A percentile compares a stretch with the other conserved stretches of the same genome.
Evolutionary conservation across 2,113 vertebrate species (phyloP).

Genomic region (Caracal caracal): DNA sequence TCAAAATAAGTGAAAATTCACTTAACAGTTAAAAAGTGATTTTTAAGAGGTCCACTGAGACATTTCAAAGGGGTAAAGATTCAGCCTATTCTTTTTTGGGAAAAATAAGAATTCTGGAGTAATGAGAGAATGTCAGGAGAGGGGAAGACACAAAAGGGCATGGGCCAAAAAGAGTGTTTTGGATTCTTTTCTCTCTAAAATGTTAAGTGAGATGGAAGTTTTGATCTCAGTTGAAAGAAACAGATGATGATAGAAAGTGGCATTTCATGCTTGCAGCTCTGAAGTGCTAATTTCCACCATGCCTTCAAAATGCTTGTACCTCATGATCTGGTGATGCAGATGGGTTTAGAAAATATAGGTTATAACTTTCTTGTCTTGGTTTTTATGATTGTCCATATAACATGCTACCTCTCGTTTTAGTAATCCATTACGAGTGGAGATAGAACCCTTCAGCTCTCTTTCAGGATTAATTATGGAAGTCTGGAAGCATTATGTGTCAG

Average conservation of each 20-base stretch:
- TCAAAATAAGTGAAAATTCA: constrained; percentile 60
- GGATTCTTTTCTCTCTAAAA: constrained; percentile 32
- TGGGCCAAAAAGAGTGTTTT: neutral
- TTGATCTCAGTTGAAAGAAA: constrained; percentile 21
- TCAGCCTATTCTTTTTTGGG: neutral
- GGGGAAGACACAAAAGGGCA: neutral
- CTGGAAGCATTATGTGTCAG: neutral
- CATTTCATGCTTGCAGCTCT: neutral
- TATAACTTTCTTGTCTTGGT: neutral
- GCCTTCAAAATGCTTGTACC: neutral
- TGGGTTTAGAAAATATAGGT: neutral
- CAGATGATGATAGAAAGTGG: constrained; percentile 3
- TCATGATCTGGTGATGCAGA: neutral
- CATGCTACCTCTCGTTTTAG: constrained; percentile 45
- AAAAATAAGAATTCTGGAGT: constrained; percentile 32
- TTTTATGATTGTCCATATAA: constrained; percentile 29
- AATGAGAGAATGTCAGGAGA: constrained; percentile 27
- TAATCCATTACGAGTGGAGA: constrained; percentile 43
- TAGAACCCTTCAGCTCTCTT: constrained; percentile 13
- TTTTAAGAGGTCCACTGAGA: constrained; percentile 37
- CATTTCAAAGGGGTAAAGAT: constrained; percentile 55
- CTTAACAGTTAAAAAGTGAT: constrained; percentile 37
- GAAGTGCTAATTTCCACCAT: neutral
- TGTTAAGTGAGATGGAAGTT: constrained; percentile 29
- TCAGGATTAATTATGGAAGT: constrained; percentile 48